Percentiles rank a stretch among this genome's conserved stretches.
phyloP scores from a whole-genome alignment of 2,888 invertebrate species.

The Microplitis deprimator region DNA sequence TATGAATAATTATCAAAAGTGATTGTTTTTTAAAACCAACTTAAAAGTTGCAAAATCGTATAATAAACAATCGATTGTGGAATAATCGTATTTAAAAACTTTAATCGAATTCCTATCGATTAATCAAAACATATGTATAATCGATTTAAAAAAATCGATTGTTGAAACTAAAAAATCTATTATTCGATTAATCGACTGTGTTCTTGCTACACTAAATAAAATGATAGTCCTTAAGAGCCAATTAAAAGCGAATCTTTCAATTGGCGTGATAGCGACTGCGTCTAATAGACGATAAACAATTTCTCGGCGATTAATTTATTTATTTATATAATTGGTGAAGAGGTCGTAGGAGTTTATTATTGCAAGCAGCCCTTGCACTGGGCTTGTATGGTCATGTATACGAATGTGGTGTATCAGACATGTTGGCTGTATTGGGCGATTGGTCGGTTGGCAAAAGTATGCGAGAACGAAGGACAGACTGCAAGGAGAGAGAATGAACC shows the following conservation, averaged over 20 bases:
- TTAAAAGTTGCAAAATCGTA: no score
- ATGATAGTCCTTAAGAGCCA: no score
- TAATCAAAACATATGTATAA: no score
- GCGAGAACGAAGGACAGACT: slow-evolving; percentile 47
- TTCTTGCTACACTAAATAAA: no score
- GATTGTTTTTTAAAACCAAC: no score
- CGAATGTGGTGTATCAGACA: slow-evolving; percentile 25
- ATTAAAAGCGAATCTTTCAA: not conserved
- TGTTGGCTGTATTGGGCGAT: slow-evolving; percentile 30
- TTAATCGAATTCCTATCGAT: no score
- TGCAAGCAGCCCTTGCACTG: slow-evolving; percentile 25
- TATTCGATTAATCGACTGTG: no score
- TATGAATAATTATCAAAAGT: no score
- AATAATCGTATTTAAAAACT: no score
- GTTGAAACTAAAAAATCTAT: no score
- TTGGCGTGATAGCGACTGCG: not conserved
- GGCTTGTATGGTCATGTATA: slow-evolving; percentile 30
- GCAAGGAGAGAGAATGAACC: slow-evolving; percentile 62
- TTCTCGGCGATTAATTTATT: not conserved
- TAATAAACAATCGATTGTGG: no score
- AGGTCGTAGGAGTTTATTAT: not conserved
- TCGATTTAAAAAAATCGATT: no score
- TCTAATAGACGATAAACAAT: not conserved
- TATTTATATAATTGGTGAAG: not conserved
- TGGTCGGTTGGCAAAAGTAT: slow-evolving; percentile 53